Evolutionary conservation across 2,113 vertebrate genomes (phyloP), one percentile per base, ranked within the genome.

Genomic region (Hipposideros armiger): DNA sequence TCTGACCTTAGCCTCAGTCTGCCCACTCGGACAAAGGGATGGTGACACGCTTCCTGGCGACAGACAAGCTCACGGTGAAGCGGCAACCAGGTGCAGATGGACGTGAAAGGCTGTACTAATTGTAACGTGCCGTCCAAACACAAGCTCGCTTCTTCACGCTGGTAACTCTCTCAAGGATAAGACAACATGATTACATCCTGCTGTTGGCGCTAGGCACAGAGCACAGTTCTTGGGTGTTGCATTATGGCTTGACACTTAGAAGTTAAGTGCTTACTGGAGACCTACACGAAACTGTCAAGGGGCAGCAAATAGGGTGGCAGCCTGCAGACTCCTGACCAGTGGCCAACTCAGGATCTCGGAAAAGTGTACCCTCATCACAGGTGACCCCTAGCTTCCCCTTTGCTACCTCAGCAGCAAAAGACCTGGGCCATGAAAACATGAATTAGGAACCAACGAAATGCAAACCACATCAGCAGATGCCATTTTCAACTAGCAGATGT

Each of bases 101-200:
- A 26, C 0, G 2, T 0, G 16, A 36, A 69, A 26, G 45, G 45
- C 54, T 54, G 17, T 36, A 19, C 28, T 56, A 11, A 73, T 66
- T 24, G 3, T 17, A 42, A 60, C 0, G 0, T 62, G 73, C 40
- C 19, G 30, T 3, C 56, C 28, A 22, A 22, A n/a, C 0, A 3
- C 8, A 13, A 0, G 28, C 15, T 17, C 28, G 62, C 72, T 19
- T 73, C 72, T n/a, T 9, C 6, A 8, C 28, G 47, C 4, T 11
- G 11, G 66, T 13, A 40, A 72, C 24, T 28, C 30, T 14, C 56
- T 83, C 66, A 22, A 42, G 36, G 67, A n/a, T 5, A 13, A 36
- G 58, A 28, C 4, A 3, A 20, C 20, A 9, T 8, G 42, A 32
- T 36, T 13, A 16, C 8, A 9, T 36, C n/a, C n/a, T 40, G 15